Base-by-base conservation (phyloP, 2,797 vertebrate genomes). In the Alosa sapidissima region DNA sequence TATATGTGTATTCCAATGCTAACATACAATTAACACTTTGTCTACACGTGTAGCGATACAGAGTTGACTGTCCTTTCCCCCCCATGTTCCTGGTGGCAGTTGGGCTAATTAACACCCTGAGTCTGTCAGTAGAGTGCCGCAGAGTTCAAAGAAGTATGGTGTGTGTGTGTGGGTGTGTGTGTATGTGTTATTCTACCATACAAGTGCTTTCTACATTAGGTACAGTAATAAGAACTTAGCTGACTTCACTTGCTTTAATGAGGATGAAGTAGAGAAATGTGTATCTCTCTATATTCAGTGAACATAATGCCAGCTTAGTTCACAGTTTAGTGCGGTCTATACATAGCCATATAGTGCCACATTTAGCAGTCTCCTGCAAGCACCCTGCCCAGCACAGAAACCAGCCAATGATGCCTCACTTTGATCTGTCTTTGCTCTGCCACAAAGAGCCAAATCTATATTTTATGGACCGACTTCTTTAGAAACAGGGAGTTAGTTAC, bases 401-500 rank as follows among this genome's bases (percentile, higher is more conserved):
- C 7, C 7, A 19, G 41, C 41, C 72, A 78, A 47, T 47, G 72
- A 78, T 45, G 72, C 72, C 13, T 78, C 72, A 41, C 72, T 78
- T 78, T 78, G 72, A 78, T 78, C 72, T 78, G 36, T 41, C 65
- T 45, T 45, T 47, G 41, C 72, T 45, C 16, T 41, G 72, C 41
- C 72, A 78, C 72, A 78, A 78, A 78, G 36, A 36, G 36, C 14
- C 14, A 41, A 78, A 78, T 78, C 72, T 78, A 78, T 78, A 78
- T 21, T 78, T 78, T 78, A 78, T 78, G 41, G 72, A 78, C 72
- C 19, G 16, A 8, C 41, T 45, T 21, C 72, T 47, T 78, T 78
- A 47, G 72, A 78, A 78, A 78, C 36, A 14, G 19, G 16, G 72
- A 78, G 72, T 47, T 78, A 78, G 36, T 78, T 19, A 45, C 72